phyloP scores from a whole-genome alignment of 1,140 invertebrate species.

The Bombus pyrosoma region DNA sequence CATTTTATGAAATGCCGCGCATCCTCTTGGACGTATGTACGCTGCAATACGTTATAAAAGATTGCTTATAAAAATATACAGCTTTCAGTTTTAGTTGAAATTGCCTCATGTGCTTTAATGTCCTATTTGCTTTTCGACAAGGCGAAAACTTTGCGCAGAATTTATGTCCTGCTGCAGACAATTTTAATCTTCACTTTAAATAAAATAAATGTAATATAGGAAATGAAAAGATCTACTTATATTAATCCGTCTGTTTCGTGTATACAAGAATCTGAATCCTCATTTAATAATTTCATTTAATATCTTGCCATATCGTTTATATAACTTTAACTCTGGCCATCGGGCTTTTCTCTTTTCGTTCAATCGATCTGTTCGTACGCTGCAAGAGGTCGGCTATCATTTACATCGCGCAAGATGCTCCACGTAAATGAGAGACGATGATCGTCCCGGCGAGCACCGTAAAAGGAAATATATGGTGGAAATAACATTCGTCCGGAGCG shows the following conservation, averaged over 20 bases:
- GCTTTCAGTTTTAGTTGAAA: neutral
- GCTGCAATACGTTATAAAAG: neutral
- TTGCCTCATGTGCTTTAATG: neutral
- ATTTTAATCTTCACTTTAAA: neutral
- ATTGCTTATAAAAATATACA: constrained; percentile 11
- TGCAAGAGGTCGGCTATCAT: neutral
- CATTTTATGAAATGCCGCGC: constrained; percentile 49
- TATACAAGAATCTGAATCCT: too few species aligned
- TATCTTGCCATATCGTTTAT: neutral
- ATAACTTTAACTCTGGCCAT: neutral
- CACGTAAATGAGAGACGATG: neutral
- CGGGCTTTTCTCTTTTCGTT: neutral
- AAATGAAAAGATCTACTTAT: too few species aligned
- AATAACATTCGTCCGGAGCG: neutral
- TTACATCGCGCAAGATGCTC: neutral
- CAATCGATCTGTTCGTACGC: neutral
- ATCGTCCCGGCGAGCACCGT: neutral
- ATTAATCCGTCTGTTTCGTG: too few species aligned
- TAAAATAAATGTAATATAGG: too few species aligned
- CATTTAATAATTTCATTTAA: too few species aligned
- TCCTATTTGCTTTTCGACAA: neutral
- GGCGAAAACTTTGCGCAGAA: neutral
- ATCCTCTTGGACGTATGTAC: constrained; percentile 26
- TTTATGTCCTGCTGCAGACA: neutral
- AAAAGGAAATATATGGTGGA: neutral